Evolutionary conservation across 2,888 invertebrate genomes (phyloP), one percentile per base, ranked within the genome.

Genomic region (Barypeithes pellucidus): DNA sequence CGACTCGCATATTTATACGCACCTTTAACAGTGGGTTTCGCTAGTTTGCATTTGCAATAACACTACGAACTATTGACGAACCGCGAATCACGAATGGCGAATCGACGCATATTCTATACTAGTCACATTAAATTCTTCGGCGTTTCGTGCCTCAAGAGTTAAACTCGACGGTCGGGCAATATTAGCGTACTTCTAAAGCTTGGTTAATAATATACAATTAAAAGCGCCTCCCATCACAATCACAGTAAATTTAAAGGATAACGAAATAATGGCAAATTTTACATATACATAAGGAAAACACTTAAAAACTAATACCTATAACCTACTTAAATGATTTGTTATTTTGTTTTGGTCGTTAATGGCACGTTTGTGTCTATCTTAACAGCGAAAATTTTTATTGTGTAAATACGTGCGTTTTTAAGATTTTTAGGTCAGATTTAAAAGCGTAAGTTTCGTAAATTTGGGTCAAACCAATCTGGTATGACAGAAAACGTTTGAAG

Each of bases 401-500:
- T 67, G 50, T 60, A 67, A 60, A 67, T 67, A 67, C 59, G 45
- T 50, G 33, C 12, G 52, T 66, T 54, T 67, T 60, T 20, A 22
- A 67, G 67, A 67, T 67, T 67, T 67, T 67, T 43, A 22, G 67
- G 67, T 67, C 67, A 67, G 59, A 67, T 67, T 59, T 45, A 59
- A 57, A 45, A 60, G 45, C 33, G 45, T 12, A 43, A 12, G 14
- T 29, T 20, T 50, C n/a, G n/a, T n/a, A 43, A 12, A 63, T 63
- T 67, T 60, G 50, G 67, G 67, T 60, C 67, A 39, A 39, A 16
- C 66, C 54, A 41, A 66, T 66, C 66, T 54, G 18, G 18, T 14
- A 50, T 63, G 63, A 33, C 63, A 63, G 20, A 36, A 63, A 50
- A 50, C 50, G 36, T 50, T 63, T 50, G 36, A 50, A 47, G n/a